These are phyloP conservation scores for Equus przewalskii DNA, from an alignment of 2,113 vertebrate genomes.

Conservation along the genomic window DNA sequence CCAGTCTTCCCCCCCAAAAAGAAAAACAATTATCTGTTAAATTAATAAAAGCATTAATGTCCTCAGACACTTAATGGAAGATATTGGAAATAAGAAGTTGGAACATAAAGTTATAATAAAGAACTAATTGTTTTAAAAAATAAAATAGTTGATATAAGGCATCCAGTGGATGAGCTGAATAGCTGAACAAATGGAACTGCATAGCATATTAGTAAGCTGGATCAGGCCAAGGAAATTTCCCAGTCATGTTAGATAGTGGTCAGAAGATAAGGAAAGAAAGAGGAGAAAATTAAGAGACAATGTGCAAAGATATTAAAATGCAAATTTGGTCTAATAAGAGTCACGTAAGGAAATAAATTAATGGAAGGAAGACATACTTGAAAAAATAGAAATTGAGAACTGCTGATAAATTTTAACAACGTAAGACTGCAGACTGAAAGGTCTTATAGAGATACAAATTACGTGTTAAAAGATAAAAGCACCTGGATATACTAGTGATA, in stretches of 20 bases:
- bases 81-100: not conserved
- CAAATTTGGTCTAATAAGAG: not conserved
- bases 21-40: not conserved
- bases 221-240: not conserved
- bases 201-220: not conserved
- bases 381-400: not conserved
- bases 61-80: not conserved
- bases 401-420: not conserved
- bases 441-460: not conserved
- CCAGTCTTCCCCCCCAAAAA: too few relatives aligned
- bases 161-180: not conserved
- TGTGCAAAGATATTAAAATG: not conserved
- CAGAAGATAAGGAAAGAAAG: not conserved
- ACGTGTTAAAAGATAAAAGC: not conserved
- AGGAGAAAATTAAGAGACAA: not conserved
- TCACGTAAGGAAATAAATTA: not conserved
- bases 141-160: not conserved
- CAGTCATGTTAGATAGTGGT: not conserved
- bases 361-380: not conserved
- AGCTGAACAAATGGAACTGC: not conserved
- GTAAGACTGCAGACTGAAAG: not conserved
- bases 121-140: not conserved
- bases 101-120: not conserved
- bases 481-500: not conserved
- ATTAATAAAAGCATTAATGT: not conserved